Conservation (phyloP, 2,797 vertebrate genomes). For the Coranthus polyacanthus region DNA sequence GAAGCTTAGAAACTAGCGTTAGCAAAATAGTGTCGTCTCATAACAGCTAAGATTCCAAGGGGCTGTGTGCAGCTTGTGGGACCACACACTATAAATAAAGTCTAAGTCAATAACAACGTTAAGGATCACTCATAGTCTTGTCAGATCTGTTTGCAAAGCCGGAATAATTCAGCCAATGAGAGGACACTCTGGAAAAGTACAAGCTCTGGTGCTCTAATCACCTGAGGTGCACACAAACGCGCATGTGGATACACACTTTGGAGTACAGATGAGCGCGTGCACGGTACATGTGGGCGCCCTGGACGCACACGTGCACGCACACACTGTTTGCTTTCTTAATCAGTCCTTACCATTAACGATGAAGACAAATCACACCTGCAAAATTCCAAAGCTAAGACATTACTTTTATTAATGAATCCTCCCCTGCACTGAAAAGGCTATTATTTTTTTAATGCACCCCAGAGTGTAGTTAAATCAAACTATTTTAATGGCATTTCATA, state of each 20-base stretch:
- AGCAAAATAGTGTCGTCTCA: too few relatives aligned
- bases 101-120: slow-evolving; percentile 77
- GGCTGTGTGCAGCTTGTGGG: slow-evolving; percentile 45
- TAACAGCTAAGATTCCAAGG: too few relatives aligned
- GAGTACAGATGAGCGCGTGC: slow-evolving; percentile 13
- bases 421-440: slow-evolving; percentile 68
- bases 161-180: slow-evolving; percentile 58
- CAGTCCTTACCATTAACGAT: slow-evolving; percentile 75
- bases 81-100: slow-evolving; percentile 80
- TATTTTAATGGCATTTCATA: slow-evolving; percentile 62
- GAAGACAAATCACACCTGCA: slow-evolving; percentile 82
- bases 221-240: slow-evolving; percentile 21
- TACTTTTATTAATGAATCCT: slow-evolving; percentile 77
- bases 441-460: slow-evolving; percentile 74
- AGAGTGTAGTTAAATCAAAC: slow-evolving; percentile 61
- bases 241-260: slow-evolving; percentile 20
- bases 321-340: slow-evolving; percentile 80
- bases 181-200: slow-evolving; percentile 50
- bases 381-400: slow-evolving; percentile 62
- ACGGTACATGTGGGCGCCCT: background rate
- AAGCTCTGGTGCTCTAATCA: slow-evolving; percentile 48
- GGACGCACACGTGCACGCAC: slow-evolving; percentile 18
- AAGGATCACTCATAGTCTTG: slow-evolving; percentile 76
- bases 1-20: too few relatives aligned
- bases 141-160: slow-evolving; percentile 73